These are phyloP conservation scores for Thumatha senex DNA, from an alignment of 2,888 invertebrate species.

Conservation along the genomic window DNA sequence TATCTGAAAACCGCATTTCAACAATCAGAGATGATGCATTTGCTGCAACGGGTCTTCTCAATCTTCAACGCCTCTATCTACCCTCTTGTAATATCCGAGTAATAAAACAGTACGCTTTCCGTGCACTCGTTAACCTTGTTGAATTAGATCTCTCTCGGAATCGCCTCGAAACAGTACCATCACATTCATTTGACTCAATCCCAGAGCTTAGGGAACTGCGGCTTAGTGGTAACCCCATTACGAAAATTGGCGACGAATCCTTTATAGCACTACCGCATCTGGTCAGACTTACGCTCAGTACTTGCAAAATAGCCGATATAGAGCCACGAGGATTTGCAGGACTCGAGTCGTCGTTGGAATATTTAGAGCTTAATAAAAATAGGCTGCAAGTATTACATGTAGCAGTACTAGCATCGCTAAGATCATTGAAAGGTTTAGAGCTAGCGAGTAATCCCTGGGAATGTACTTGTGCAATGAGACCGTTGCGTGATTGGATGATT, in stretches of 20 bases:
- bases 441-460: conserved; percentile 93
- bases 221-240: conserved; percentile 89
- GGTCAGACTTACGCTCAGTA: conserved; percentile 88
- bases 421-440: conserved; percentile 89
- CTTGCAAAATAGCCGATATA: conserved; percentile 87
- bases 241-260: conserved; percentile 87
- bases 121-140: conserved; percentile 90
- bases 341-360: conserved; percentile 88
- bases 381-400: conserved; percentile 86
- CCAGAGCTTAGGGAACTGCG: conserved; percentile 89
- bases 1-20: conserved; percentile 88
- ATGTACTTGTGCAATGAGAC: conserved; percentile 89
- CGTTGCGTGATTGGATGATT: conserved; percentile 91
- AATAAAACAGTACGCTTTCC: conserved; percentile 89
- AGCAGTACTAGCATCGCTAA: conserved; percentile 86
- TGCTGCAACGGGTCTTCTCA: conserved; percentile 88
- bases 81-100: conserved; percentile 87
- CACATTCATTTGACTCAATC: conserved; percentile 88
- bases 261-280: conserved; percentile 87
- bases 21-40: conserved; percentile 89
- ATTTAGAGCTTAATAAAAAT: conserved; percentile 91
- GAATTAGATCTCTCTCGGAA: conserved; percentile 92
- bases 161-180: conserved; percentile 86
- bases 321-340: conserved; percentile 89
- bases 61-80: conserved; percentile 91